Evolutionary conservation across 92 coral and sea anemone genomes (phyloP).

Genomic region (Heliopora coerulea): DNA sequence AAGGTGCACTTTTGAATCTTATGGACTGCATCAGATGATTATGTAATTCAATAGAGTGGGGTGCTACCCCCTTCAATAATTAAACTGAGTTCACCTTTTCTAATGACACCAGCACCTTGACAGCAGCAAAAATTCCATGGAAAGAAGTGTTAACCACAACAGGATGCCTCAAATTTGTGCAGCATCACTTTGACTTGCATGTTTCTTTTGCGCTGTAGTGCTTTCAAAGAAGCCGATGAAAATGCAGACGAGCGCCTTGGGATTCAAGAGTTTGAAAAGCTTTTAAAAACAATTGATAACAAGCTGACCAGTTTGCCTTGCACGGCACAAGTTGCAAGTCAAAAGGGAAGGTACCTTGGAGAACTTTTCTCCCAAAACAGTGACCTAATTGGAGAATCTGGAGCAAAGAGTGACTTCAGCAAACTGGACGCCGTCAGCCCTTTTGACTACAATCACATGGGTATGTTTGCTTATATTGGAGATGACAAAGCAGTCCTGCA

Average conservation of each 20-base stretch:
- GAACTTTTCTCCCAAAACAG: conserved; percentile 14
- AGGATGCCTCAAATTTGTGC: not conserved
- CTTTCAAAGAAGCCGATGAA: conserved; percentile 33
- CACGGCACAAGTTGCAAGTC: conserved; percentile 44
- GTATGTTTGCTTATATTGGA: conserved; percentile 41
- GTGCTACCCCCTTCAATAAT: too few species aligned
- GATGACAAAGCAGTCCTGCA: conserved; percentile 45
- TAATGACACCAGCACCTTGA: too few species aligned
- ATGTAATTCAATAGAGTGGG: too few species aligned
- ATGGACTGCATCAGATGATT: too few species aligned
- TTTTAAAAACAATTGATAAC: conserved; percentile 27
- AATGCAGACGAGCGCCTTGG: conserved; percentile 37
- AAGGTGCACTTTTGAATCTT: too few species aligned
- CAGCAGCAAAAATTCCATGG: too few species aligned
- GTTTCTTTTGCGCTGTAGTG: not conserved
- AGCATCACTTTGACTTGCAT: not conserved
- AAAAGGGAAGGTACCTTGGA: conserved; percentile 34
- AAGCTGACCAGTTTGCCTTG: conserved; percentile 34
- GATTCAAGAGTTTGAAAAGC: conserved; percentile 29
- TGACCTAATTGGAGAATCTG: conserved; percentile 10
- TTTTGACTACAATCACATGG: conserved; percentile 37
- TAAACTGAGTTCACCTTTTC: too few species aligned
- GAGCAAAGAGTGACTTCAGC: conserved; percentile 16
- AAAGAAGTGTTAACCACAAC: not conserved
- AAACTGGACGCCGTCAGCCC: conserved; percentile 12